Evolutionary conservation across 1,140 invertebrate genomes (phyloP).

Genomic region (Chlorops oryzae): DNA sequence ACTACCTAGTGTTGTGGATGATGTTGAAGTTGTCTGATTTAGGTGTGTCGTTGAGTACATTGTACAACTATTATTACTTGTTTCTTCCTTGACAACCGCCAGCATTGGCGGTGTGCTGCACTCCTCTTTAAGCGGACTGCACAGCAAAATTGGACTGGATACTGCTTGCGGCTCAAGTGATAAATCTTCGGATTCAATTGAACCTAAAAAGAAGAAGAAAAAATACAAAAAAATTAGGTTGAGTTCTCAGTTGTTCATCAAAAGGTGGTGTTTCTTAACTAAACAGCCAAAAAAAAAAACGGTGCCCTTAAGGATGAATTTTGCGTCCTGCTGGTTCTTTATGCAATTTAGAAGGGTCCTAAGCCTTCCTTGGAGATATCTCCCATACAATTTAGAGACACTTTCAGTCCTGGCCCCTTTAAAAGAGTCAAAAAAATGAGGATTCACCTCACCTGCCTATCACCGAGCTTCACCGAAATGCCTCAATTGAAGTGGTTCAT

Average conservation of each 20-base stretch:
- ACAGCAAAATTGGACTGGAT: constrained; percentile 49
- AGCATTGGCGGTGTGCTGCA: constrained; percentile 52
- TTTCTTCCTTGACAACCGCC: constrained; percentile 66
- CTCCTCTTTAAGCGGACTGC: constrained; percentile 55
- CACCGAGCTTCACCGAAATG: too few species aligned
- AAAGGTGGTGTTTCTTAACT: too few species aligned
- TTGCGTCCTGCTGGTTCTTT: too few species aligned
- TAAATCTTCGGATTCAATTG: constrained; percentile 68
- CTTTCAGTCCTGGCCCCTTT: too few species aligned
- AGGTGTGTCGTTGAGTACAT: constrained; percentile 56
- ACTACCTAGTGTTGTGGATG: constrained; percentile 21
- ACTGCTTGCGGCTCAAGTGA: constrained; percentile 57
- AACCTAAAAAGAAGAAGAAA: constrained; percentile 55
- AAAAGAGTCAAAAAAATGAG: too few species aligned
- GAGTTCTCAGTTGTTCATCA: constrained; percentile 1
- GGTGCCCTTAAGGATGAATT: too few species aligned
- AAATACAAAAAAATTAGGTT: constrained; percentile 2
- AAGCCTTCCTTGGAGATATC: too few species aligned
- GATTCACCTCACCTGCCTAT: too few species aligned
- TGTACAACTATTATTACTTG: constrained; percentile 60
- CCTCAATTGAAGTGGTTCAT: too few species aligned
- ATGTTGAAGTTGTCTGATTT: constrained; percentile 34
- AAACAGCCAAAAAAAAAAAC: too few species aligned
- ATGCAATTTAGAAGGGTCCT: too few species aligned
- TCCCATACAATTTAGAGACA: too few species aligned